Percentiles rank a stretch among this genome's conserved stretches.
Conservation (phyloP, 37 sponge, comb jelly and placozoan species). For the Lycopodina hypogea region DNA sequence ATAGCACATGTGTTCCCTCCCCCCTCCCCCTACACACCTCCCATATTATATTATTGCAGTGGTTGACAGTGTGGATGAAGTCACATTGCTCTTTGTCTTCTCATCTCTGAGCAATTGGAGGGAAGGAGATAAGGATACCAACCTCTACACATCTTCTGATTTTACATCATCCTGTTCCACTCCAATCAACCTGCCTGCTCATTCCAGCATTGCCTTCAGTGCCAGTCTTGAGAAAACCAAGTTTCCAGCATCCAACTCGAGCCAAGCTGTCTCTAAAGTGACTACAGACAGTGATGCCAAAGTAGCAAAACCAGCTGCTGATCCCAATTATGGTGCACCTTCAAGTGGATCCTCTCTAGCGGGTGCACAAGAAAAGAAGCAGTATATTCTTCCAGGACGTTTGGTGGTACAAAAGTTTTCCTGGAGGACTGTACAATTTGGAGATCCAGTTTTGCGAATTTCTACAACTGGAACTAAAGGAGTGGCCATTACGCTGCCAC, state of each 20-base stretch:
- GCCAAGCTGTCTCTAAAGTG: too few species aligned
- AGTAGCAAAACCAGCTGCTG: too few species aligned
- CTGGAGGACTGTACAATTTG: slow-evolving; percentile 45
- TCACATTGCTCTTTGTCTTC: slow-evolving; percentile 53
- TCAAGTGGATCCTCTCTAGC: background rate
- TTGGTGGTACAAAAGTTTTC: slow-evolving; percentile 53
- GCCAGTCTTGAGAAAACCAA: background rate
- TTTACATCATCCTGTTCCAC: background rate
- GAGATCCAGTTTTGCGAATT: slow-evolving; percentile 27
- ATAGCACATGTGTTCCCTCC: too few species aligned
- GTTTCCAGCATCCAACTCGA: background rate
- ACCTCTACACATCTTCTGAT: background rate
- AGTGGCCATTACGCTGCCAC: slow-evolving; percentile 36
- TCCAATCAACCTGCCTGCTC: too few species aligned
- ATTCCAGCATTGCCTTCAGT: too few species aligned
- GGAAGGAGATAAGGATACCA: slow-evolving; percentile 37
- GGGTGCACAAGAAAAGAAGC: background rate
- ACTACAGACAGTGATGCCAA: too few species aligned
- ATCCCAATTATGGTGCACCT: too few species aligned
- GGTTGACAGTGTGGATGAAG: slow-evolving; percentile 64
- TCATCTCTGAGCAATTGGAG: slow-evolving; percentile 71
- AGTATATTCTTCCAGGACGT: slow-evolving; percentile 21
- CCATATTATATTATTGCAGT: slow-evolving; percentile 49
- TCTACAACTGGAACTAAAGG: slow-evolving; percentile 51
- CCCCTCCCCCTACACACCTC: too few species aligned